Conservation (phyloP, 2,113 vertebrate species). For the Haplotaxodon microlepis region DNA sequence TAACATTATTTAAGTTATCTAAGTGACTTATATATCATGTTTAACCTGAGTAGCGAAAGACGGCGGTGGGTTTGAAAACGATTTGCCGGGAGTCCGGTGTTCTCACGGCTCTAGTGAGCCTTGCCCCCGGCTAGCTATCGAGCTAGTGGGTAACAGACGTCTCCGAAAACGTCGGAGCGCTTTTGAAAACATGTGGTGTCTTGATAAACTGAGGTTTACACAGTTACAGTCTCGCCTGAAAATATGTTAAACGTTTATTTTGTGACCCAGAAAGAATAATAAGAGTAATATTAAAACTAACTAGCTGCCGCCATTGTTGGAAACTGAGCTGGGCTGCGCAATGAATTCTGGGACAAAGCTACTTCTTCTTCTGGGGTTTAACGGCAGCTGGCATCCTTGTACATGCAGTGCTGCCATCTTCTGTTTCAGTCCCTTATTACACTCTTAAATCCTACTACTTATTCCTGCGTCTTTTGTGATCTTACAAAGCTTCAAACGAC, state of each 20-base stretch:
- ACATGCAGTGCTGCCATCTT: neutral
- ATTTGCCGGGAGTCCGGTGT: too few relatives aligned
- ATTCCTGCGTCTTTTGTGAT: neutral
- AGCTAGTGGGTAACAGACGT: neutral
- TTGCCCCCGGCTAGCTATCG: too few relatives aligned
- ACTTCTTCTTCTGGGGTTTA: neutral
- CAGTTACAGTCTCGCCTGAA: fast-evolving
- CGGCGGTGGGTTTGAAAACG: too few relatives aligned
- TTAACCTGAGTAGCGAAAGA: too few relatives aligned
- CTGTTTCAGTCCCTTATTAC: neutral
- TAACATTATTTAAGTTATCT: too few relatives aligned
- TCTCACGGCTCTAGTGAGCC: too few relatives aligned
- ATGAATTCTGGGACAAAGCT: neutral
- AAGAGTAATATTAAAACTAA: neutral
- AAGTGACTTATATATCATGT: too few relatives aligned
- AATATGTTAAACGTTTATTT: neutral
- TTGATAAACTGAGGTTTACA: neutral
- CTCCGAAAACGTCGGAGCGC: neutral
- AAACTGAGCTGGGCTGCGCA: neutral
- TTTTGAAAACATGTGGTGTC: neutral
- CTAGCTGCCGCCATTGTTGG: neutral
- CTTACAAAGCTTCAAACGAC: neutral
- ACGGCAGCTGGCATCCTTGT: neutral
- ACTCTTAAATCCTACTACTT: neutral
- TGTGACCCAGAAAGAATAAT: neutral